phyloP scores from a whole-genome alignment of 2,113 vertebrate genomes.

The Pterocles orientalis region DNA sequence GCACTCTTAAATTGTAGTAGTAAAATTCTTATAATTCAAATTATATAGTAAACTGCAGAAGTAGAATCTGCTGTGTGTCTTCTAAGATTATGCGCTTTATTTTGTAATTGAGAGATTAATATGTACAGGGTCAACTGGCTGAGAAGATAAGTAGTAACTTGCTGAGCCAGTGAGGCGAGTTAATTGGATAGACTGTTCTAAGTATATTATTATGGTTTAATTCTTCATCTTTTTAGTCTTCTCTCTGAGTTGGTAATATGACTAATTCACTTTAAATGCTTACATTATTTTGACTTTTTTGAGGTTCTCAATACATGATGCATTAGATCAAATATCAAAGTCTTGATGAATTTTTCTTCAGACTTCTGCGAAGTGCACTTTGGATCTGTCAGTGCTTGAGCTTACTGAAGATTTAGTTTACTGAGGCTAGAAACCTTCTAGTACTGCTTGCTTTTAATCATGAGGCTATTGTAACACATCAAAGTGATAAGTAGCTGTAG shows the following conservation, averaged over 20 bases:
- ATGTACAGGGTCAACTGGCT: neutral
- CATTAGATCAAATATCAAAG: neutral
- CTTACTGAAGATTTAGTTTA: neutral
- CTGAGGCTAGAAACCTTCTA: neutral
- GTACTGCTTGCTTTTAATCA: neutral
- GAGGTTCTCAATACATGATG: neutral
- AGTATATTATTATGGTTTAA: conserved; percentile 20
- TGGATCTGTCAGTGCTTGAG: neutral
- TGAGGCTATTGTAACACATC: neutral
- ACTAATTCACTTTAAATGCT: neutral
- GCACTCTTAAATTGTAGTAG: neutral
- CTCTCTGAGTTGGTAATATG: neutral
- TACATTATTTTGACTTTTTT: neutral
- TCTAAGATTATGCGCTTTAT: neutral
- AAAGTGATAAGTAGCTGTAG: neutral
- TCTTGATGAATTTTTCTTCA: neutral
- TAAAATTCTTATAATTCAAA: neutral
- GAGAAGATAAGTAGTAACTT: conserved; percentile 20
- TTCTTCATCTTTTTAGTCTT: conserved; percentile 50
- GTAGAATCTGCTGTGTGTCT: neutral
- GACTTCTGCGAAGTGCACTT: neutral
- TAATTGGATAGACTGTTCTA: conserved; percentile 46
- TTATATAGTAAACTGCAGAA: neutral
- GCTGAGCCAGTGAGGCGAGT: conserved; percentile 15
- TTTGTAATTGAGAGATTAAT: neutral